Conservation (phyloP, 2,113 vertebrate species). For the Proterorhinus semilunaris region DNA sequence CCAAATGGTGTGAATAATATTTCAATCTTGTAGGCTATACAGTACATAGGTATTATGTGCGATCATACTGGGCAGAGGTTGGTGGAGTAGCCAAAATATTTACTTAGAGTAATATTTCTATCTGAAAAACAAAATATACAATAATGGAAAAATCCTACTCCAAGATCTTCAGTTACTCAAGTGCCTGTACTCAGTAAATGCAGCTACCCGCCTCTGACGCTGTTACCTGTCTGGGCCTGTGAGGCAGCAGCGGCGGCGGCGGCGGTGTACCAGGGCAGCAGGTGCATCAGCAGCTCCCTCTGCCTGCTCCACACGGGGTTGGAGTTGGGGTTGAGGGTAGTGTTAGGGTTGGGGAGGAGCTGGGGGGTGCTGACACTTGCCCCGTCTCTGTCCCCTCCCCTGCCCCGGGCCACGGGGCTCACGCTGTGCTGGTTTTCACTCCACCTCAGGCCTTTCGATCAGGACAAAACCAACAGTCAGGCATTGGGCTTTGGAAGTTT, state of each 20-base stretch:
- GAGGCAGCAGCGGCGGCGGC: conserved; percentile 61
- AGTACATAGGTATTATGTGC: too few relatives aligned
- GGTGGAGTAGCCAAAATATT: too few relatives aligned
- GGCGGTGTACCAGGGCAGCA: conserved; percentile 80
- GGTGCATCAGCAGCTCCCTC: conserved; percentile 81
- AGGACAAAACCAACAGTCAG: conserved; percentile 73
- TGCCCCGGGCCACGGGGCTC: conserved; percentile 72
- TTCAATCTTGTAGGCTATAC: too few relatives aligned
- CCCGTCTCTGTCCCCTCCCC: conserved; percentile 71
- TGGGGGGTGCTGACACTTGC: conserved; percentile 59
- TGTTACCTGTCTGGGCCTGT: conserved; percentile 79
- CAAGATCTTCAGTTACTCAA: too few relatives aligned
- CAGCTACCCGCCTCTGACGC: not conserved
- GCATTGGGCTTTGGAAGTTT: conserved; percentile 14
- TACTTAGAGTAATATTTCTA: too few relatives aligned
- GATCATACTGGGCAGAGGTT: too few relatives aligned
- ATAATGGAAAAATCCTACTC: too few relatives aligned
- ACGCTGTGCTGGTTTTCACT: conserved; percentile 82
- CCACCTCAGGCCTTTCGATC: conserved; percentile 79
- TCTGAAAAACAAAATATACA: too few relatives aligned
- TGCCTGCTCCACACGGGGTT: conserved; percentile 78
- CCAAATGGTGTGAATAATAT: too few relatives aligned
- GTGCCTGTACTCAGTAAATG: not conserved
- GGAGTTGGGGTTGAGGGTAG: conserved; percentile 61
- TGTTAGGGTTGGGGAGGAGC: conserved; percentile 68